phyloP scores from a whole-genome alignment of 2,113 vertebrate genomes.

The Trichomycterus rosablanca region DNA sequence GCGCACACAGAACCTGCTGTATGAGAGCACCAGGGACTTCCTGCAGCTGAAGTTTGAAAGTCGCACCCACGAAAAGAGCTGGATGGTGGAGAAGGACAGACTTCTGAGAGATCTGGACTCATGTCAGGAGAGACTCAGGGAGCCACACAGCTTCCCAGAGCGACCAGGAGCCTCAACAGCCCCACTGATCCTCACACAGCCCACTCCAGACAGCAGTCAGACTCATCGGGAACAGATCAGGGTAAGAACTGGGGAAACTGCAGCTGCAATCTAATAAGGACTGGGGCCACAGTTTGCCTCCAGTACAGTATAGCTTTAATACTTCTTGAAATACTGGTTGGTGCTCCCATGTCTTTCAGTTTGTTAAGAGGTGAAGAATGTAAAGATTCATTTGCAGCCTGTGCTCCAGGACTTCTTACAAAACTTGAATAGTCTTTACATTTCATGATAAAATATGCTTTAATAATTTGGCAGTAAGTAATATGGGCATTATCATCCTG shows the following conservation, averaged over 20 bases:
- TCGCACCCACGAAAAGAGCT: constrained; percentile 79
- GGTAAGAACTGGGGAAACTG: constrained; percentile 55
- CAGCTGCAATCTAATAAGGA: not conserved
- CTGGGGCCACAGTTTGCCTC: no score
- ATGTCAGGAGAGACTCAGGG: constrained; percentile 54
- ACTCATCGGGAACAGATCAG: constrained; percentile 71
- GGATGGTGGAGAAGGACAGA: constrained; percentile 89
- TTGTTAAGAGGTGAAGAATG: no score
- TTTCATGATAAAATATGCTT: no score
- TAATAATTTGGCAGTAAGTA: no score
- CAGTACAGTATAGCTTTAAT: no score
- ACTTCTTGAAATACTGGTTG: no score
- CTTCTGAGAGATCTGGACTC: constrained; percentile 75
- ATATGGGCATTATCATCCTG: no score
- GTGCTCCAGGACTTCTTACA: no score
- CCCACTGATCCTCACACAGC: constrained; percentile 29
- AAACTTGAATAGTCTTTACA: no score
- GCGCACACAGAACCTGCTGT: constrained; percentile 81
- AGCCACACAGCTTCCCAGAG: constrained; percentile 31
- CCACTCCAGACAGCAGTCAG: constrained; percentile 54
- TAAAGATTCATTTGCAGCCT: no score
- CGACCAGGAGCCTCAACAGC: constrained; percentile 31
- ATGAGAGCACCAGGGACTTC: constrained; percentile 88
- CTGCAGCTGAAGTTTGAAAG: constrained; percentile 82
- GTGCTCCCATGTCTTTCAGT: no score